phyloP scores from a whole-genome alignment of 2,888 invertebrate genomes.

The Ypsolopha scabrella region DNA sequence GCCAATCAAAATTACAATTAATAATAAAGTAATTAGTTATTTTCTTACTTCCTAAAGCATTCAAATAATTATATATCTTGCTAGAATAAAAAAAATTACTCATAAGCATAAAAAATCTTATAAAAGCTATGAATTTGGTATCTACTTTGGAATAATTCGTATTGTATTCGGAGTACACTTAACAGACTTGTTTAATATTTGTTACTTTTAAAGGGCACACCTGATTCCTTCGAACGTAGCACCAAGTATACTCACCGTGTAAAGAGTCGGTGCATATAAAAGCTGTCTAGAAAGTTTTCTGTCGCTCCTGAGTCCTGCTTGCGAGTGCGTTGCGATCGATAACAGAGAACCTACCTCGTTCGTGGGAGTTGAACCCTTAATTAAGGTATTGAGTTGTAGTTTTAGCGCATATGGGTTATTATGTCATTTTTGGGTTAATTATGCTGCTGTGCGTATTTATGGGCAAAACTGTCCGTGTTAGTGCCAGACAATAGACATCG shows the following conservation, averaged over 20 bases:
- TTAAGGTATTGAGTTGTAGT: constrained; percentile 33
- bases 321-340: constrained; percentile 48
- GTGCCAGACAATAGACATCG: too few relatives aligned
- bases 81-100: too few relatives aligned
- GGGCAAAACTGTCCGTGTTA: too few relatives aligned
- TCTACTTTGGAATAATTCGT: too few relatives aligned
- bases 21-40: too few relatives aligned
- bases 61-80: too few relatives aligned
- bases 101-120: too few relatives aligned
- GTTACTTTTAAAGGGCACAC: background rate
- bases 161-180: too few relatives aligned
- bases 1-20: background rate
- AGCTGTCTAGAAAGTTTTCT: constrained; percentile 72
- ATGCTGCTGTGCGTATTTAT: background rate
- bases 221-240: background rate
- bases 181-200: too few relatives aligned
- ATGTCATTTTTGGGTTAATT: constrained; percentile 39
- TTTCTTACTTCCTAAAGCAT: too few relatives aligned
- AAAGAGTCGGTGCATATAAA: constrained; percentile 69
- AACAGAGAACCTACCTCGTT: constrained; percentile 40
- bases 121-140: too few relatives aligned
- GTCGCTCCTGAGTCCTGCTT: constrained; percentile 31
- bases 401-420: constrained; percentile 61
- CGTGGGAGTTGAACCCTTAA: constrained; percentile 45
- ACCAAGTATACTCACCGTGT: constrained; percentile 16